Percentiles rank a stretch among this genome's conserved stretches.
Conservation (phyloP, 2,888 invertebrate species). For the Steinernema scapterisci region DNA sequence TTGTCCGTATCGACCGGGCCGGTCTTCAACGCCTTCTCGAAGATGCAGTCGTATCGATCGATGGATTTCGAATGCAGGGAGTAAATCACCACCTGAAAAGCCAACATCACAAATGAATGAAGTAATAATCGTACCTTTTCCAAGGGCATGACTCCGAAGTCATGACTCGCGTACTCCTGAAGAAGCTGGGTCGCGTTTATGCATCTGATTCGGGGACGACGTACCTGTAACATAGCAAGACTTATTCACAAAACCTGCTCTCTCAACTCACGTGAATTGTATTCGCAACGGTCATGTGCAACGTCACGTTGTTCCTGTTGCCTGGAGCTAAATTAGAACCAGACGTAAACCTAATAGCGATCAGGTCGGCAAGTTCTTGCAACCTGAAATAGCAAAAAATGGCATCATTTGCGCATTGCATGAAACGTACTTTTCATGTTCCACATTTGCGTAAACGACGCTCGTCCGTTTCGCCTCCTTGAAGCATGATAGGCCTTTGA, state of each 20-base stretch:
- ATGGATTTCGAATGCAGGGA: not conserved
- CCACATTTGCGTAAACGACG: not conserved
- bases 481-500: not conserved
- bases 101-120: not conserved
- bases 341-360: not conserved
- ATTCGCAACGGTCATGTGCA: slow-evolving; percentile 1
- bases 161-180: not conserved
- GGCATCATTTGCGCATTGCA: too few species aligned
- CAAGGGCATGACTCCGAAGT: not conserved
- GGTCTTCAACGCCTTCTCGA: not conserved
- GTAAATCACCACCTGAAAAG: not conserved
- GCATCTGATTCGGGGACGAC: too few species aligned
- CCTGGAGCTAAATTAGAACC: not conserved
- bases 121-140: not conserved
- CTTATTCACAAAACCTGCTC: too few species aligned
- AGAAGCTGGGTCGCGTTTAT: not conserved
- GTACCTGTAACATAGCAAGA: too few species aligned
- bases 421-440: not conserved
- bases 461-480: not conserved
- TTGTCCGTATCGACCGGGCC: too few species aligned
- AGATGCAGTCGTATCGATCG: not conserved
- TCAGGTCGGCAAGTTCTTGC: not conserved
- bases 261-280: not conserved
- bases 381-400: not conserved
- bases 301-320: not conserved